Evolutionary conservation across 1,140 invertebrate species (phyloP).

Genomic region (Zaprionus africanus): DNA sequence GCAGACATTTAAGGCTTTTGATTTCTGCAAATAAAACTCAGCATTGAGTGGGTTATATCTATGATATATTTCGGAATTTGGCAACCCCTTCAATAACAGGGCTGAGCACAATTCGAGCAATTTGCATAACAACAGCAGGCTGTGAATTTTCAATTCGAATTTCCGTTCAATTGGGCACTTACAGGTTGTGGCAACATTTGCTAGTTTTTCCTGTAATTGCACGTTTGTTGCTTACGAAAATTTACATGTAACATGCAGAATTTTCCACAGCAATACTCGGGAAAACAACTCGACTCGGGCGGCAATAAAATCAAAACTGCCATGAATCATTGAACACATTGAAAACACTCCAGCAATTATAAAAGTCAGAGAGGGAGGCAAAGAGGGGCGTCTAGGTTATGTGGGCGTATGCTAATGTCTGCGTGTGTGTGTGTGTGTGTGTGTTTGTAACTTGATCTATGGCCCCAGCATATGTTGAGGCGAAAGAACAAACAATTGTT

Average conservation of each 20-base stretch:
- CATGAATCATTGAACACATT: conserved; percentile 76
- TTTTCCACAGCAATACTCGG: background rate
- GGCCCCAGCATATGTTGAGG: conserved; percentile 50
- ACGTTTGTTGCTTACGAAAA: conserved; percentile 32
- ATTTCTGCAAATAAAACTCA: background rate
- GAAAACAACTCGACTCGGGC: conserved; percentile 9
- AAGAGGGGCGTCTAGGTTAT: conserved; percentile 6
- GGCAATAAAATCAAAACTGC: conserved; percentile 68
- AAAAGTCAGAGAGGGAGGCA: conserved; percentile 21
- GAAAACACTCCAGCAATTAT: conserved; percentile 64
- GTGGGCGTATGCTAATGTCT: conserved; percentile 12
- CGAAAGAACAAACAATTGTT: conserved; percentile 48
- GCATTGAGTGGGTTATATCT: background rate
- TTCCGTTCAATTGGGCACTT: conserved; percentile 40
- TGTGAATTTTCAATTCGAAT: conserved; percentile 33
- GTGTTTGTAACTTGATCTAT: conserved; percentile 65
- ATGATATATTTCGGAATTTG: background rate
- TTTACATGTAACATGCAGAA: background rate
- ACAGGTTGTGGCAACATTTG: conserved; percentile 15
- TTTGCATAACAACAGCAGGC: conserved; percentile 28
- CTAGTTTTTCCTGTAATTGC: conserved; percentile 47
- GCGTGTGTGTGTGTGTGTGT: conserved; percentile 27
- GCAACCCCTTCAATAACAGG: background rate
- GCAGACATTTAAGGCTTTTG: no score
- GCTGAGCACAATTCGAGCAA: conserved; percentile 7